A percentile compares a stretch with the other conserved stretches of the same genome.
These are phyloP conservation scores for Lathamus discolor DNA, from an alignment of 2,113 vertebrate species.

Conservation along the genomic window DNA sequence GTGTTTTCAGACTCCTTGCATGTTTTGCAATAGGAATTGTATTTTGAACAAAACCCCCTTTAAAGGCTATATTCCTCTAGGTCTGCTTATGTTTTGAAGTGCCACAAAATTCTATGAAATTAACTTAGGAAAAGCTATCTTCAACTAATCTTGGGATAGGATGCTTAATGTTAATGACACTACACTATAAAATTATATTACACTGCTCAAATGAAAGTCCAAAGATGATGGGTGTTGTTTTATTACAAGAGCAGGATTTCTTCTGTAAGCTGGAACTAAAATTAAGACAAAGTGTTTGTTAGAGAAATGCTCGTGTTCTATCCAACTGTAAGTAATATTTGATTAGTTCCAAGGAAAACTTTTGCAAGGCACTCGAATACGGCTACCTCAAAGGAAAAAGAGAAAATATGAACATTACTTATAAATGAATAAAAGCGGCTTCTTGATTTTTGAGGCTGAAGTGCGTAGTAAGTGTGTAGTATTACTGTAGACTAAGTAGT, in stretches of 20 bases:
- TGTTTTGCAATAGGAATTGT: neutral
- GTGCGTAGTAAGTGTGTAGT: neutral
- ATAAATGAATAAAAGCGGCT: neutral
- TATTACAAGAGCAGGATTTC: neutral
- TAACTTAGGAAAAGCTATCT: neutral
- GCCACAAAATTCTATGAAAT: neutral
- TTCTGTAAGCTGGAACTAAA: neutral
- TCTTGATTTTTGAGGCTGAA: neutral
- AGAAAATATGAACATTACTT: neutral
- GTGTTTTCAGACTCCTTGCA: neutral
- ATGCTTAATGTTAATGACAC: neutral
- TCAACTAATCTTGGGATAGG: neutral
- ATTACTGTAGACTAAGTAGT: neutral
- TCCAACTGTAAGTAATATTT: neutral
- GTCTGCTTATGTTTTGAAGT: neutral
- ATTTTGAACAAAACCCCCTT: neutral
- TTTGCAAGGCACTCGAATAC: neutral
- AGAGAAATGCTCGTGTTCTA: neutral
- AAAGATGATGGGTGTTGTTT: neutral
- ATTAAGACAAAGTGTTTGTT: neutral
- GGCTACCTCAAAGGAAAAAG: neutral
- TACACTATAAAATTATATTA: neutral
- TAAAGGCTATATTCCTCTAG: neutral
- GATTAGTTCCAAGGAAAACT: neutral
- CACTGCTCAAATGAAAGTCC: neutral